These are phyloP conservation scores for Acomys russatus DNA, from an alignment of 2,797 vertebrate genomes.

Conservation along the genomic window DNA sequence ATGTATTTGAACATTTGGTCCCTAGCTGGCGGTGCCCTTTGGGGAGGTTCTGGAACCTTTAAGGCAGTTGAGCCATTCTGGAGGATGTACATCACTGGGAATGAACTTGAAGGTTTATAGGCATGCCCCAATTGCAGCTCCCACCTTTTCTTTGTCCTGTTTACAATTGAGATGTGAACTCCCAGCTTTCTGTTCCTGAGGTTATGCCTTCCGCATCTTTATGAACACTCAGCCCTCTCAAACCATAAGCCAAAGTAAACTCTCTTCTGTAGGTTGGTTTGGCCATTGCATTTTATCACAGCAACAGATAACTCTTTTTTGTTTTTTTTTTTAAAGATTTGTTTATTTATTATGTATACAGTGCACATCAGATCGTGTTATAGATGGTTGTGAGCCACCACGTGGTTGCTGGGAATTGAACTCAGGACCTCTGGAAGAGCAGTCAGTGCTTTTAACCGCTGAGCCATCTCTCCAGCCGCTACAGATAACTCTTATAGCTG, in stretches of 20 bases:
- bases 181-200: neutral
- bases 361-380: too few relatives aligned
- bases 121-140: neutral
- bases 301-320: neutral
- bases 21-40: neutral
- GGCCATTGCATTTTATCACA: neutral
- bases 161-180: neutral
- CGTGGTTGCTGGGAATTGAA: too few relatives aligned
- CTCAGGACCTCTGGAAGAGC: too few relatives aligned
- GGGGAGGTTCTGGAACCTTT: neutral
- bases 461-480: too few relatives aligned
- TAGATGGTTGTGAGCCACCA: too few relatives aligned
- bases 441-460: too few relatives aligned
- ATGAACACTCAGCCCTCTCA: neutral
- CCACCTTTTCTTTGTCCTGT: neutral
- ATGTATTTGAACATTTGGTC: too few relatives aligned
- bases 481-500: neutral
- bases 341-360: too few relatives aligned
- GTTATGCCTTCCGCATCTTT: neutral
- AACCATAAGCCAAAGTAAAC: neutral
- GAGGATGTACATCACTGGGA: neutral
- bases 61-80: neutral
- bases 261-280: too few relatives aligned
- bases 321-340: too few relatives aligned
- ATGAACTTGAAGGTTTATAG: neutral